These are phyloP conservation scores for Clepsis dumicolana DNA, from an alignment of 2,888 invertebrate species.

Conservation along the genomic window DNA sequence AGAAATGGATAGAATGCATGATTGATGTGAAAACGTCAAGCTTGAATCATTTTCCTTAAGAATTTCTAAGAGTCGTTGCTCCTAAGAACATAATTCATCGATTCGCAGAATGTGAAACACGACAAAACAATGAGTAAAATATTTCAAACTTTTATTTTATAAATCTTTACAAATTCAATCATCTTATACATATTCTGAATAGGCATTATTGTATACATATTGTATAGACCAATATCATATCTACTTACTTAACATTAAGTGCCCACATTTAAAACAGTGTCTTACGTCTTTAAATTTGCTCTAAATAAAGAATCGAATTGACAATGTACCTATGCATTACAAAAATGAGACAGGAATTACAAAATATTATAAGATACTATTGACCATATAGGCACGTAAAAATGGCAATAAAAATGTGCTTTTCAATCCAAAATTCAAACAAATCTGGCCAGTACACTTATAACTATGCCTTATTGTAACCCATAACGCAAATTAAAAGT, in stretches of 20 bases:
- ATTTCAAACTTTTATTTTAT: constrained; percentile 31
- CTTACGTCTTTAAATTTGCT: constrained; percentile 2
- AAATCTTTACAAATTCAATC: constrained; percentile 44
- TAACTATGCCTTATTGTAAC: constrained; percentile 1
- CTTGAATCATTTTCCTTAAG: no score
- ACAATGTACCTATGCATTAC: neutral
- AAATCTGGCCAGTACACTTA: constrained; percentile 6
- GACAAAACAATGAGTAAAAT: neutral
- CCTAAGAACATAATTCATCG: no score
- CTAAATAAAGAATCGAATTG: neutral
- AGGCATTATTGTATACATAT: constrained; percentile 9
- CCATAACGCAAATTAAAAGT: neutral
- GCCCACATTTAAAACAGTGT: constrained; percentile 19
- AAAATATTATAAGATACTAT: neutral
- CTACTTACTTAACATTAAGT: constrained; percentile 9
- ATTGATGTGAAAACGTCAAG: no score
- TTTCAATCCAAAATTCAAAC: constrained; percentile 10
- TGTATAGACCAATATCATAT: constrained; percentile 17
- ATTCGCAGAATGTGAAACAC: neutral
- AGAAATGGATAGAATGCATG: no score
- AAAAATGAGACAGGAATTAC: neutral
- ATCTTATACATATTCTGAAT: constrained; percentile 24
- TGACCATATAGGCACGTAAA: constrained; percentile 25
- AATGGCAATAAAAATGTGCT: constrained; percentile 22
- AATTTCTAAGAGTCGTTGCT: no score